These are phyloP conservation scores for Villa cingulata DNA, from an alignment of 2,888 invertebrate species.

Conservation along the genomic window DNA sequence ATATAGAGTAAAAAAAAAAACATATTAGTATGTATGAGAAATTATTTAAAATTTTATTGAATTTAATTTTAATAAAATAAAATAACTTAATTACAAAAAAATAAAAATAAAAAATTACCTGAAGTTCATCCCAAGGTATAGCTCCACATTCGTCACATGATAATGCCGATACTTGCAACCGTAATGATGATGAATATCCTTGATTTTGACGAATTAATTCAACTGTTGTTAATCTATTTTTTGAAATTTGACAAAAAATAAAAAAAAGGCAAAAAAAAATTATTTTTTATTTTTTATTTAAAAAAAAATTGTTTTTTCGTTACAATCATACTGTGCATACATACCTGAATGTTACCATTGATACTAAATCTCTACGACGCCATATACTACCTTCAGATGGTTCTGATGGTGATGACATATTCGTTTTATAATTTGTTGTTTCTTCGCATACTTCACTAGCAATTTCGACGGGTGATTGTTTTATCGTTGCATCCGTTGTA, in stretches of 20 bases:
- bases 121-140: conserved; percentile 90
- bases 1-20: too few species aligned
- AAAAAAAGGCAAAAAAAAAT: neutral
- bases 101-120: conserved; percentile 43
- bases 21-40: too few species aligned
- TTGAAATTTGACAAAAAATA: too few species aligned
- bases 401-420: conserved; percentile 68
- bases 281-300: neutral
- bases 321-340: too few species aligned
- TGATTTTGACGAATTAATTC: conserved; percentile 59
- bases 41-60: too few species aligned
- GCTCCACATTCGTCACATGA: conserved; percentile 70
- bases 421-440: conserved; percentile 41
- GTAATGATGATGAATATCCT: conserved; percentile 51
- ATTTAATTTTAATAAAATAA: too few species aligned
- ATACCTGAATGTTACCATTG: conserved; percentile 36
- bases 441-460: conserved; percentile 76
- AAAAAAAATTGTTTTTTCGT: neutral
- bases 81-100: neutral
- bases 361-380: conserved; percentile 62
- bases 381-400: conserved; percentile 69
- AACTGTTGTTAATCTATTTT: conserved; percentile 52
- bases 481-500: conserved; percentile 38
- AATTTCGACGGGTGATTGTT: conserved; percentile 49
- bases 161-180: conserved; percentile 56